Evolutionary conservation across 2,888 invertebrate species (phyloP).

Genomic region (Pollenia angustigena): DNA sequence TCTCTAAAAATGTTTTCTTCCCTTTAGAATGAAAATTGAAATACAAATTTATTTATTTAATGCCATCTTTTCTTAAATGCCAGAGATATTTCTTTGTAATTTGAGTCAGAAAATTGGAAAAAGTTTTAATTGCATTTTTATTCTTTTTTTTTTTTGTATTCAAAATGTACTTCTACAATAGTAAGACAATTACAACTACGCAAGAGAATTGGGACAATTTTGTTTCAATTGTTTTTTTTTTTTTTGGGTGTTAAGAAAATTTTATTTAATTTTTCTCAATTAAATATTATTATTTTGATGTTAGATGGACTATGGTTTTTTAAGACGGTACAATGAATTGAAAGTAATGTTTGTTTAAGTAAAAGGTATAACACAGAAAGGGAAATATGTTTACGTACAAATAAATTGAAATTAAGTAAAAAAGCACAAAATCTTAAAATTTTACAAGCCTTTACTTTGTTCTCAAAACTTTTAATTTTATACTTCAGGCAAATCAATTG

Average conservation of each 20-base stretch:
- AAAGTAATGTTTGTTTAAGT: no score
- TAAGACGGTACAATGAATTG: not conserved
- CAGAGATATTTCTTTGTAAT: constrained; percentile 10
- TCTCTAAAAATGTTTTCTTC: not conserved
- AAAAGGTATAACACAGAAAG: not conserved
- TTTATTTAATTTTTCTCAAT: constrained; percentile 4
- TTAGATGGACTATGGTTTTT: not conserved
- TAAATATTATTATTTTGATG: constrained; percentile 25
- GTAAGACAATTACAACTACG: no score
- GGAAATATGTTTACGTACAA: not conserved
- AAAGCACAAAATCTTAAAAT: no score
- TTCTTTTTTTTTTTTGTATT: not conserved
- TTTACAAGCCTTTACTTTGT: no score
- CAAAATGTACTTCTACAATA: not conserved
- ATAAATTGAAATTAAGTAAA: no score
- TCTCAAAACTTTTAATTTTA: no score
- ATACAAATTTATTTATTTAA: constrained; percentile 26
- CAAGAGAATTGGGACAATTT: constrained; percentile 31
- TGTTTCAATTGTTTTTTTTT: constrained; percentile 37
- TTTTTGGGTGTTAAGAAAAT: not conserved
- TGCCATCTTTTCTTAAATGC: constrained; percentile 42
- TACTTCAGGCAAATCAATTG: no score
- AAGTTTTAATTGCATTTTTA: constrained; percentile 62
- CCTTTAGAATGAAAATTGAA: constrained; percentile 19
- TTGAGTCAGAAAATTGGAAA: constrained; percentile 30